Evolutionary conservation across 2,113 vertebrate species (phyloP).

Genomic region (Geothlypis trichas): DNA sequence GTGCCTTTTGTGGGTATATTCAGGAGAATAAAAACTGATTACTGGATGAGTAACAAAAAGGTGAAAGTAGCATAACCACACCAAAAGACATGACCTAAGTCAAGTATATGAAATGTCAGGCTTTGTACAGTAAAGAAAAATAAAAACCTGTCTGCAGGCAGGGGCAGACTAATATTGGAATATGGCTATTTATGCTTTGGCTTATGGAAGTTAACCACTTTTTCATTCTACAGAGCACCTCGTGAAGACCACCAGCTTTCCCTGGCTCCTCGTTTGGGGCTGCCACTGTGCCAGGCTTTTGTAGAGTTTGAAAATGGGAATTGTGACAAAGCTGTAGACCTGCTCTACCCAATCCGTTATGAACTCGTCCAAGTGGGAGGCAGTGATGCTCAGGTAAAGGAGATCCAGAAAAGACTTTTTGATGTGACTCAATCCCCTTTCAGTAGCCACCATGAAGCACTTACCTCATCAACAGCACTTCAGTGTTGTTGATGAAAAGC

Average conservation of each 20-base stretch:
- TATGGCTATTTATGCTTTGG: neutral
- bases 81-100: neutral
- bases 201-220: neutral
- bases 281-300: constrained; percentile 89
- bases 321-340: constrained; percentile 77
- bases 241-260: constrained; percentile 80
- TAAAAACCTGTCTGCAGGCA: neutral
- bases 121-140: neutral
- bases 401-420: neutral
- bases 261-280: constrained; percentile 74
- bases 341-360: constrained; percentile 88
- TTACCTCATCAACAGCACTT: neutral
- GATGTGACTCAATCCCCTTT: neutral
- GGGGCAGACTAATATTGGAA: neutral
- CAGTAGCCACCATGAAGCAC: neutral
- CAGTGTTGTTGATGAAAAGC: neutral
- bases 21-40: neutral
- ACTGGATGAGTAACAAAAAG: neutral
- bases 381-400: constrained; percentile 91
- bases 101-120: neutral
- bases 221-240: constrained; percentile 70
- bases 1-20: neutral
- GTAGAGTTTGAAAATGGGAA: constrained; percentile 84
- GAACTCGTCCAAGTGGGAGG: constrained; percentile 79
- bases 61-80: neutral